These are phyloP conservation scores for Tupaia tana DNA, from an alignment of 2,113 vertebrate genomes.

Conservation along the genomic window DNA sequence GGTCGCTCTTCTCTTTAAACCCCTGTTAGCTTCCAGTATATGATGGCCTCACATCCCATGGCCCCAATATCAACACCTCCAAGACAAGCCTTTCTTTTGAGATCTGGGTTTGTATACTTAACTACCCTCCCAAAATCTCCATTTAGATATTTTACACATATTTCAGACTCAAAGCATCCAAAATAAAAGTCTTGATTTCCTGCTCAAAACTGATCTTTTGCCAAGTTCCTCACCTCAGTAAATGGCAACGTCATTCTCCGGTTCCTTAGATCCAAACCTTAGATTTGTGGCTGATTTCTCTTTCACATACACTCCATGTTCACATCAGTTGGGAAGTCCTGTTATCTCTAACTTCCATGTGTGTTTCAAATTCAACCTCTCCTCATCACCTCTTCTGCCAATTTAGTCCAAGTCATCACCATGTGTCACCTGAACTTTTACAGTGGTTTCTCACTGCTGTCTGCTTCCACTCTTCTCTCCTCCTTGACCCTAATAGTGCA, in stretches of 20 bases:
- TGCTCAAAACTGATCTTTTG: neutral
- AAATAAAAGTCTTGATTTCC: neutral
- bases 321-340: neutral
- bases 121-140: neutral
- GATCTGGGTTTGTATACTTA: neutral
- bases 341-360: neutral
- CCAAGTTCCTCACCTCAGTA: neutral
- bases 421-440: neutral
- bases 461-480: neutral
- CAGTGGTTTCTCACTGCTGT: neutral
- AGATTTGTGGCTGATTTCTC: neutral
- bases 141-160: neutral
- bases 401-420: neutral
- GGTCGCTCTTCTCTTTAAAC: neutral
- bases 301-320: neutral
- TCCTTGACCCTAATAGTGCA: neutral
- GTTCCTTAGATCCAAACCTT: neutral
- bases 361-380: neutral
- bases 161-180: constrained; percentile 19
- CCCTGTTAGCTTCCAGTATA: neutral
- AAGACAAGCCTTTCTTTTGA: neutral
- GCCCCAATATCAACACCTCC: neutral
- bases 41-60: neutral
- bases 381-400: neutral
- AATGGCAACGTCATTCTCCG: neutral